These are phyloP conservation scores for Girardinus metallicus DNA, from an alignment of 2,797 vertebrate genomes.

Conservation along the genomic window DNA sequence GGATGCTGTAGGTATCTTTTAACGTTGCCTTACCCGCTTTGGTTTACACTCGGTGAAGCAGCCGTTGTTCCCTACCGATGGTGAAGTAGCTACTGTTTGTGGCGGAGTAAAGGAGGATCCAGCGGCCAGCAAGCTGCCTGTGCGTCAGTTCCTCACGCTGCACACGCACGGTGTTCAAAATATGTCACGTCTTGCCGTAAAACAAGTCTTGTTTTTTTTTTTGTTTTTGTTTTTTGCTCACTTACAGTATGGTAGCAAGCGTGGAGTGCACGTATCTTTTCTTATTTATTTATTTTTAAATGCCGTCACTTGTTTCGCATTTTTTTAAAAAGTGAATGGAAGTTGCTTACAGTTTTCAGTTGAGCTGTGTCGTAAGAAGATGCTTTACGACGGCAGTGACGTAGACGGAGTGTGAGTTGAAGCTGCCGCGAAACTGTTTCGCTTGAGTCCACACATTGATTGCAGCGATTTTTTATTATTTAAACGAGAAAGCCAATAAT, in stretches of 20 bases:
- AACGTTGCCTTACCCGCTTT: conserved; percentile 64
- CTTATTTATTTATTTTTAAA: accelerated
- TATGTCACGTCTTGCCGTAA: conserved; percentile 41
- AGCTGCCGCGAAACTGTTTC: not conserved
- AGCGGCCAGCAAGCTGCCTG: conserved; percentile 30
- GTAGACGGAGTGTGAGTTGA: not conserved
- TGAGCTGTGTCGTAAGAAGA: not conserved
- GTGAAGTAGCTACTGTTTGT: conserved; percentile 49
- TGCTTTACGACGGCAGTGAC: not conserved
- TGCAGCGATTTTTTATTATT: not conserved
- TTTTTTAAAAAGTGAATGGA: not conserved
- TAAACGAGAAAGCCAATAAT: not conserved
- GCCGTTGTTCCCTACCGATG: conserved; percentile 49
- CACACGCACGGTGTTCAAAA: conserved; percentile 46
- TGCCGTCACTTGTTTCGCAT: not conserved
- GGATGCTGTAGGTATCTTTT: conserved; percentile 21
- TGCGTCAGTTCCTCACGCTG: conserved; percentile 58
- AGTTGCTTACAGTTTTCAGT: not conserved
- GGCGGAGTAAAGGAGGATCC: conserved; percentile 40
- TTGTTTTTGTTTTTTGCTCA: not conserved
- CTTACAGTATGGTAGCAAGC: not conserved
- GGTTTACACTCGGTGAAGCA: conserved; percentile 55
- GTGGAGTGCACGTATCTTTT: not conserved
- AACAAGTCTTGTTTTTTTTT: not conserved
- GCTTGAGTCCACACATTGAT: not conserved